Conservation (phyloP, 1,140 invertebrate species). For the Episyrphus balteatus region DNA sequence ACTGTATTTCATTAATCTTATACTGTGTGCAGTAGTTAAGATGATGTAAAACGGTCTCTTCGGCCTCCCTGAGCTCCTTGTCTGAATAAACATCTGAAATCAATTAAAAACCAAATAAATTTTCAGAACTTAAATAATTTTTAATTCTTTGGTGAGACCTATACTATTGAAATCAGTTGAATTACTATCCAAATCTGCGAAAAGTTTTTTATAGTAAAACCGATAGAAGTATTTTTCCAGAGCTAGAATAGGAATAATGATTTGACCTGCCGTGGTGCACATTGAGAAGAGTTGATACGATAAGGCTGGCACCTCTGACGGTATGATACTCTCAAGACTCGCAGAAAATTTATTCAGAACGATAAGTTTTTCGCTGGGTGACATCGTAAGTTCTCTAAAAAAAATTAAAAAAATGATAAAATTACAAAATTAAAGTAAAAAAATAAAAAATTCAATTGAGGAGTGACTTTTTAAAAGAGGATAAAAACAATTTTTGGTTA, state of each 20-base stretch:
- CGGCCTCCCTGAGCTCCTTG: conserved; percentile 30
- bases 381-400: conserved; percentile 23
- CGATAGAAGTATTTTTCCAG: conserved; percentile 39
- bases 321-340: conserved; percentile 35
- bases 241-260: conserved; percentile 29
- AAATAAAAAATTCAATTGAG: too few species aligned
- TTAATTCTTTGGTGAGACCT: conserved; percentile 17
- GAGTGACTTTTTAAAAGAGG: too few species aligned
- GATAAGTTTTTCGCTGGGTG: conserved; percentile 30
- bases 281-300: conserved; percentile 38
- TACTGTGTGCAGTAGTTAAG: conserved; percentile 33
- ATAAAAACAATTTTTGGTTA: too few species aligned
- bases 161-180: conserved; percentile 37
- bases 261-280: conserved; percentile 30
- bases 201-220: conserved; percentile 35
- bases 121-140: background rate
- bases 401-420: background rate
- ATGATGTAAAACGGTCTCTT: conserved; percentile 32
- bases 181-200: conserved; percentile 29
- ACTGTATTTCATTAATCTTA: conserved; percentile 23
- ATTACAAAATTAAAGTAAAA: background rate
- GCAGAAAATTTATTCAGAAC: conserved; percentile 37
- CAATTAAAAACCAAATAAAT: too few species aligned
- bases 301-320: conserved; percentile 38
- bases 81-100: conserved; percentile 28